These are phyloP conservation scores for Armadillidium nasatum DNA, from an alignment of 1,140 invertebrate genomes.

Conservation along the genomic window DNA sequence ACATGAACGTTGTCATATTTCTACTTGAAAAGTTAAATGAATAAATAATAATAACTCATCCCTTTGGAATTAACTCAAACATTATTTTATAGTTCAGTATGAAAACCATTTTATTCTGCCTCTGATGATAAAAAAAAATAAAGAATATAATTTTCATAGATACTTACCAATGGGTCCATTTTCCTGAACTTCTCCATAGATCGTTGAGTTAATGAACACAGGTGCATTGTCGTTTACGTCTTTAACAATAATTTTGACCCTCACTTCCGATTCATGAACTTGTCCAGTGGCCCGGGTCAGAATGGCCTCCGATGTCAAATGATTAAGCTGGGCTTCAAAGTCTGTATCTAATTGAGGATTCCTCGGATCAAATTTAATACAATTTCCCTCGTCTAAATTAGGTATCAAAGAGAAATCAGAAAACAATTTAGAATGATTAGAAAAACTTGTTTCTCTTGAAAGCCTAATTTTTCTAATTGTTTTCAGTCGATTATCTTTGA, in stretches of 20 bases:
- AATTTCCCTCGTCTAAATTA: not conserved
- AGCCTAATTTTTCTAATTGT: not conserved
- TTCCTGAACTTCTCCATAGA: slow-evolving; percentile 19
- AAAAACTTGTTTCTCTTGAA: not conserved
- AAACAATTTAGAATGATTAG: not conserved
- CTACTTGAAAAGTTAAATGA: no score
- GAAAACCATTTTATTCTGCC: no score
- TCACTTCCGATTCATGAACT: not conserved
- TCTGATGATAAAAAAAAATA: no score
- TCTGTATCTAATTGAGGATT: not conserved
- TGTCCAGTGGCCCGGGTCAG: not conserved
- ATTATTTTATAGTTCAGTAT: no score
- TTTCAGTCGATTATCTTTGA: not conserved
- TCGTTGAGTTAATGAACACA: slow-evolving; percentile 2
- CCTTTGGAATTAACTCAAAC: no score
- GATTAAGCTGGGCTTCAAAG: not conserved
- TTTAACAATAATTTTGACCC: slow-evolving; percentile 24
- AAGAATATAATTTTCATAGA: no score
- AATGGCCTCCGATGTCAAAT: not conserved
- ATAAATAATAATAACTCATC: no score
- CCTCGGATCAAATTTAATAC: not conserved
- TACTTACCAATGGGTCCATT: slow-evolving; percentile 26
- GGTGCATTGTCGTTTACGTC: slow-evolving; percentile 32
- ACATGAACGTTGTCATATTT: no score
- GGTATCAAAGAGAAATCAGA: not conserved